phyloP scores from a whole-genome alignment of 1,140 invertebrate genomes.

The Chironomus striatipennis region DNA sequence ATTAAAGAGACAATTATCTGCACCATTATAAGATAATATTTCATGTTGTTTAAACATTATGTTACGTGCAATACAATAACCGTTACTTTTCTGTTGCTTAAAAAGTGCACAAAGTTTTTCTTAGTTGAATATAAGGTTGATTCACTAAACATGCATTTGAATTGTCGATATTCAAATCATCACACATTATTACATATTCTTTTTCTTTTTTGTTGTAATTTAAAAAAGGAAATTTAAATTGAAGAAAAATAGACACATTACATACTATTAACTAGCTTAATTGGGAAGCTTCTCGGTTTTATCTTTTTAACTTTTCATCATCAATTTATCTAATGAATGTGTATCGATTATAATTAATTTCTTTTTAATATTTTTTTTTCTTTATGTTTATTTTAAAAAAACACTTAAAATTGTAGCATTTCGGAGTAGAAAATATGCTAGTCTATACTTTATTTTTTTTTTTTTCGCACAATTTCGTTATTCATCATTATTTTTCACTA shows the following conservation, averaged over 20 bases:
- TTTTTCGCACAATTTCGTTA: not conserved
- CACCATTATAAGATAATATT: not conserved
- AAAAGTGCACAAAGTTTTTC: constrained; percentile 4
- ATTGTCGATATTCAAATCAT: not conserved
- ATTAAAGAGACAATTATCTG: not conserved
- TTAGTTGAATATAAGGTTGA: not conserved
- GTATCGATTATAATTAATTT: not conserved
- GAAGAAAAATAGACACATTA: constrained; percentile 1
- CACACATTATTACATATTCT: not conserved
- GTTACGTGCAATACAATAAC: not conserved
- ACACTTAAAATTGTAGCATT: not conserved
- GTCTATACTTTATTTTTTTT: not conserved
- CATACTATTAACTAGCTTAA: not conserved
- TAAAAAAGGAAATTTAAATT: not conserved
- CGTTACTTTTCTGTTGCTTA: not conserved
- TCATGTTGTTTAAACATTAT: not conserved
- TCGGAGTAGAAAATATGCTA: constrained; percentile 4
- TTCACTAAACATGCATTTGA: not conserved
- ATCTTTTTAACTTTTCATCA: not conserved
- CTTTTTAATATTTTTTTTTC: too few relatives aligned
- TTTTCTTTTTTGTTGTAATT: not conserved
- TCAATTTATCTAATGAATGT: constrained; percentile 9
- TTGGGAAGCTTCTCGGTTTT: not conserved
- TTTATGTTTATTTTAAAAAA: not conserved
- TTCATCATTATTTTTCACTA: not conserved